Evolutionary conservation across 2,888 invertebrate species (phyloP).

Genomic region (Seira sanloemensis): DNA sequence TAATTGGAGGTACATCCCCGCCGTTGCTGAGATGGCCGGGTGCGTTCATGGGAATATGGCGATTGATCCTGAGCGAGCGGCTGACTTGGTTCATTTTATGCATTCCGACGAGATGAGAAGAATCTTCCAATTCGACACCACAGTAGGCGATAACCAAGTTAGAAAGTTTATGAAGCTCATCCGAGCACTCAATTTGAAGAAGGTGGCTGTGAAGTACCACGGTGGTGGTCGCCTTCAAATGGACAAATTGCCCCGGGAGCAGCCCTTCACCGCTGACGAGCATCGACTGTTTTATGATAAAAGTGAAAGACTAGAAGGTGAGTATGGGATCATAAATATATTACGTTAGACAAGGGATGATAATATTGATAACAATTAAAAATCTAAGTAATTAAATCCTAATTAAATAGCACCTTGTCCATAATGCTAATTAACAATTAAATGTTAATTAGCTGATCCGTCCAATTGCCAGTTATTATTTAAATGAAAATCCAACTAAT

Average conservation of each 20-base stretch:
- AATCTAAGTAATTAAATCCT: too few relatives aligned
- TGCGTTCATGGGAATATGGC: conserved; percentile 3
- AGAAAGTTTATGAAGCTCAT: conserved; percentile 11
- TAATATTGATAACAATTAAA: too few relatives aligned
- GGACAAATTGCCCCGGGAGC: conserved; percentile 23
- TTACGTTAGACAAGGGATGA: too few relatives aligned
- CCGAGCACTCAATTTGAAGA: conserved; percentile 29
- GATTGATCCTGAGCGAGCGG: conserved; percentile 22
- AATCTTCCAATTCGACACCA: conserved; percentile 13
- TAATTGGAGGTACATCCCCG: conserved; percentile 32
- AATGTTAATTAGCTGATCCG: too few relatives aligned
- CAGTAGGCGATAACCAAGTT: neutral
- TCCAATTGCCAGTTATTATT: too few relatives aligned
- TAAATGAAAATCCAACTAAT: too few relatives aligned
- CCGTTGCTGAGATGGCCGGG: conserved; percentile 26
- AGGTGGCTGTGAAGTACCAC: conserved; percentile 23
- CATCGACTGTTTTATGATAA: neutral
- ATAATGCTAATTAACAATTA: too few relatives aligned
- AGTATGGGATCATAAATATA: too few relatives aligned
- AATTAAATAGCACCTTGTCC: too few relatives aligned
- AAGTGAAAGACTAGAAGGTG: too few relatives aligned
- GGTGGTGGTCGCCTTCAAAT: conserved; percentile 28
- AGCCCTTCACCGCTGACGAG: conserved; percentile 28
- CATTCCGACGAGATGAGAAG: conserved; percentile 31
- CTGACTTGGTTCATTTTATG: conserved; percentile 23